Conservation (phyloP, 2,797 vertebrate genomes). For the Notamacropus eugenii region DNA sequence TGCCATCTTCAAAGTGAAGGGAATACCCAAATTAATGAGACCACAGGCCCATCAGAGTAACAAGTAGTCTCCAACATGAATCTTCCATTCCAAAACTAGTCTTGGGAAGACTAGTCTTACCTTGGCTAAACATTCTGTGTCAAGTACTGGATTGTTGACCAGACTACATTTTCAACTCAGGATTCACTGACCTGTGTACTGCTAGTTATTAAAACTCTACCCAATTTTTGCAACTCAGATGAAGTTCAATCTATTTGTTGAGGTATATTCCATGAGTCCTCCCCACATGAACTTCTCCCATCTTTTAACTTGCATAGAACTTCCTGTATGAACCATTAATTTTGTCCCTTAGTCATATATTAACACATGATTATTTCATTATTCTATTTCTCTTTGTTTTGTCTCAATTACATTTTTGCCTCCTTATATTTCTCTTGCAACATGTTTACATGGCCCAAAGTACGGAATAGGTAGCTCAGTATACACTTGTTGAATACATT, state of each 20-base stretch:
- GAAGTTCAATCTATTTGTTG: not conserved
- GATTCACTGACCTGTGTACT: not conserved
- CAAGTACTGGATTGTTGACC: not conserved
- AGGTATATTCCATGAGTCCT: not conserved
- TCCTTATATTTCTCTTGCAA: not conserved
- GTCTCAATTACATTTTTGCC: not conserved
- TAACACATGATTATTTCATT: not conserved
- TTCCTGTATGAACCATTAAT: conserved; percentile 18
- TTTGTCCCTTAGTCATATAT: not conserved
- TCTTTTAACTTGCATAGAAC: not conserved
- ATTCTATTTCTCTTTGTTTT: not conserved
- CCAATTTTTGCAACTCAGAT: not conserved
- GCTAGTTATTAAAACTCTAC: not conserved
- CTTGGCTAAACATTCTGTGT: not conserved
- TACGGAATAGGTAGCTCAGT: conserved; percentile 17
- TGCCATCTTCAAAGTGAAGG: not conserved
- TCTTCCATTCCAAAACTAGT: not conserved
- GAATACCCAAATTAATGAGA: not conserved
- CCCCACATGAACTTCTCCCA: not conserved
- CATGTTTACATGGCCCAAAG: not conserved
- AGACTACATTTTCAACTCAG: not conserved
- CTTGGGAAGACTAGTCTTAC: not conserved
- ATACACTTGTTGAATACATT: conserved; percentile 18
- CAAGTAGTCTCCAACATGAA: not conserved
- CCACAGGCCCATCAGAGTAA: not conserved